Conservation (phyloP, 2,113 vertebrate species). For the Cyprichromis sp. region DNA sequence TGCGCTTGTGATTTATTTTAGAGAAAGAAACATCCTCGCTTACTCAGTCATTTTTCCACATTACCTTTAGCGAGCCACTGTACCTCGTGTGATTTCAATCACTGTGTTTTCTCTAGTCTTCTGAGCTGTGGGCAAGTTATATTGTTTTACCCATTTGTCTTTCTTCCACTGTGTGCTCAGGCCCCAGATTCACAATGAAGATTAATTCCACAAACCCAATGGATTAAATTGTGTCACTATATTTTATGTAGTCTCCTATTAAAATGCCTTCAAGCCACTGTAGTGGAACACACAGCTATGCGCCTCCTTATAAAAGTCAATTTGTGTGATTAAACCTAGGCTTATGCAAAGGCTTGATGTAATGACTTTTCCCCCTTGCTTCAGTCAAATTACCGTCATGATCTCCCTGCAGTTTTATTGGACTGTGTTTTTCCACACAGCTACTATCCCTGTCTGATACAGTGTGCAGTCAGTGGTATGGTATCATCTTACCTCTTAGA, state of each 20-base stretch:
- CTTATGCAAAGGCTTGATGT: constrained; percentile 41
- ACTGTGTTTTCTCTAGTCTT: constrained; percentile 5
- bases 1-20: constrained; percentile 2
- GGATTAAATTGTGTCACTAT: constrained; percentile 60
- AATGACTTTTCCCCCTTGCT: constrained; percentile 54
- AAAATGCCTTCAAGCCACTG: constrained; percentile 52
- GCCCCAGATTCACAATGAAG: constrained; percentile 56
- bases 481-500: background rate
- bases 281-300: constrained; percentile 24
- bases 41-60: background rate
- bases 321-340: constrained; percentile 65
- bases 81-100: constrained; percentile 19
- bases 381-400: constrained; percentile 51
- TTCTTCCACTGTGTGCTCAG: constrained; percentile 11
- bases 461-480: background rate
- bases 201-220: constrained; percentile 56
- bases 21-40: background rate
- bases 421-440: constrained; percentile 26
- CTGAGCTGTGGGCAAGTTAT: constrained; percentile 17
- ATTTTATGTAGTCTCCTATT: constrained; percentile 62
- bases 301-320: constrained; percentile 61
- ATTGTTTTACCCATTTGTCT: constrained; percentile 51
- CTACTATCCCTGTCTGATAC: background rate
- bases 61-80: constrained; percentile 2
- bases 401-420: constrained; percentile 53